These are phyloP conservation scores for Metallyticus violacea DNA, from an alignment of 2,888 invertebrate species.

Conservation along the genomic window DNA sequence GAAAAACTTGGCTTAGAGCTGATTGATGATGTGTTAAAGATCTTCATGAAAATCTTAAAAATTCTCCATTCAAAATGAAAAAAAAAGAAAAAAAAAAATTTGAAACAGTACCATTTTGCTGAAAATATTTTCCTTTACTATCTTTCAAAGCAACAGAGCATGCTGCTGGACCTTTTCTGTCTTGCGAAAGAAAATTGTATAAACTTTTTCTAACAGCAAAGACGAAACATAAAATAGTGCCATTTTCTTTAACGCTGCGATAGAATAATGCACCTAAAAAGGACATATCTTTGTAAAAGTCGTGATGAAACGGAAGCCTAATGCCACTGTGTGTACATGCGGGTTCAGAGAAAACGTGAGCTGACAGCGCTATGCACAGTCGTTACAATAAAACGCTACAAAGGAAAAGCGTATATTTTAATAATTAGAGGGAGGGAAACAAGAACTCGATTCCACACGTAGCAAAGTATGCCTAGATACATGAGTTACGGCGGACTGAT, in stretches of 20 bases:
- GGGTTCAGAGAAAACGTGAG: not conserved
- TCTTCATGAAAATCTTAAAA: too few species aligned
- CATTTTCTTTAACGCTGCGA: too few species aligned
- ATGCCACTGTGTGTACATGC: not conserved
- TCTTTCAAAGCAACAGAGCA: too few species aligned
- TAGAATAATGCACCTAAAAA: too few species aligned
- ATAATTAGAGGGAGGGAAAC: not conserved
- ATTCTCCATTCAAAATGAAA: too few species aligned
- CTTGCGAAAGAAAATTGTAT: too few species aligned
- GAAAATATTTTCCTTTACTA: not conserved
- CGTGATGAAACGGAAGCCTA: not conserved
- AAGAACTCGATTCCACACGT: not conserved
- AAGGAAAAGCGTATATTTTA: not conserved
- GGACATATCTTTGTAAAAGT: not conserved
- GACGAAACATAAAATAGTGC: too few species aligned
- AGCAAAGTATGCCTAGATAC: not conserved
- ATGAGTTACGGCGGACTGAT: not conserved
- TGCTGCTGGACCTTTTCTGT: too few species aligned
- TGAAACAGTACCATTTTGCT: not conserved
- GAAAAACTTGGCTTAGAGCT: too few species aligned
- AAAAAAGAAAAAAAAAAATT: too few species aligned
- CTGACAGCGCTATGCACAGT: not conserved
- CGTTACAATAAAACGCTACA: not conserved
- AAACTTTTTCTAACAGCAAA: too few species aligned
- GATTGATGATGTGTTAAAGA: too few species aligned